A percentile compares a stretch with the other conserved stretches of the same genome.
These are phyloP conservation scores for Beroe forskalii DNA, from an alignment of 37 sponge, comb jelly and placozoan species.

Conservation along the genomic window DNA sequence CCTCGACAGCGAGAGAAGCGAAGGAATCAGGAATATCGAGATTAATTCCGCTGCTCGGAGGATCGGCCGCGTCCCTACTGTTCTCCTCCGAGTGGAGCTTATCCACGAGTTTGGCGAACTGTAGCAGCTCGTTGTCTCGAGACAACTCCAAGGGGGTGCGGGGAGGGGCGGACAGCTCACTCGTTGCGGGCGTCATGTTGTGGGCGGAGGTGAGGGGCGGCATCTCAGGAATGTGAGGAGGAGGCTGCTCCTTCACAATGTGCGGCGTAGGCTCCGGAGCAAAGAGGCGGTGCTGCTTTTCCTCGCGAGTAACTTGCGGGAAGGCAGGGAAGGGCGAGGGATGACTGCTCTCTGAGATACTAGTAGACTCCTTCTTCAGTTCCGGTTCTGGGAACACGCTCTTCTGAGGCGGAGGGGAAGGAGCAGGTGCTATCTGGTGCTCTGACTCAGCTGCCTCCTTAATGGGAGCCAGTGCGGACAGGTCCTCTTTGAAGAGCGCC, in stretches of 20 bases:
- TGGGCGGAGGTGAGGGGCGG: background rate
- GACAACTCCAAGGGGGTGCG: background rate
- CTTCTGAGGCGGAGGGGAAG: background rate
- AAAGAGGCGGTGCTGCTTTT: background rate
- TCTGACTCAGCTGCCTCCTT: background rate
- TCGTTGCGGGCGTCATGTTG: background rate
- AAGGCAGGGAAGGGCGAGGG: background rate
- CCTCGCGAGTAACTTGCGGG: background rate
- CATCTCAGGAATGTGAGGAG: background rate
- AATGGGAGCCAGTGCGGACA: background rate
- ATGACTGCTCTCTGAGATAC: background rate
- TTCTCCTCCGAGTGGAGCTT: slow-evolving; percentile 33
- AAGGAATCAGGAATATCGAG: slow-evolving; percentile 8
- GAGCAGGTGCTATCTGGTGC: background rate
- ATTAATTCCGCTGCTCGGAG: slow-evolving; percentile 7
- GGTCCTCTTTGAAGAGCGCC: background rate
- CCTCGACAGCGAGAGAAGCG: background rate
- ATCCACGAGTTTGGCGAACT: slow-evolving; percentile 47
- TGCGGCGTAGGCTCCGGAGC: background rate
- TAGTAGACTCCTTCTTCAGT: background rate
- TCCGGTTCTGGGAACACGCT: background rate
- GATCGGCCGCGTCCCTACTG: background rate
- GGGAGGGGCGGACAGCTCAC: background rate
- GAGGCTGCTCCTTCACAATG: background rate
- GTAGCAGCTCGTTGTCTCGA: slow-evolving; percentile 9